Base-by-base conservation (phyloP, 2,888 invertebrate species). In the Lomographa bimaculata region DNA sequence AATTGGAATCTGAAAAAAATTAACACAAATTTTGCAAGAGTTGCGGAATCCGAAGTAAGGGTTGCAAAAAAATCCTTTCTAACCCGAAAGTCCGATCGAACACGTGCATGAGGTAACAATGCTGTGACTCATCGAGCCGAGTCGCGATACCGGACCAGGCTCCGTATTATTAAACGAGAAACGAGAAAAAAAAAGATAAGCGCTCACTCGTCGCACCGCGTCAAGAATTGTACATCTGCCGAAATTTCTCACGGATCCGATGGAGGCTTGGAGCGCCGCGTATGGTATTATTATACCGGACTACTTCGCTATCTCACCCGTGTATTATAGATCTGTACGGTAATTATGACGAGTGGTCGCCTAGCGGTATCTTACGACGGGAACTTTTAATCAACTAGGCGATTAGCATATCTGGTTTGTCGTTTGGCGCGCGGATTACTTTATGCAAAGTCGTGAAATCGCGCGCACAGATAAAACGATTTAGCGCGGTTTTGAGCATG, bases 211-310 rank as follows among this genome's bases (percentile, higher is more conserved):
- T 78, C 79, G 81, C 71, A 74, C 77, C 74, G 78, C 79, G 79
- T 81, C 82, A 83, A 86, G 84, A 86, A 87, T 86, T 87, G 87
- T 85, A 87, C 89, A 89, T 89, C 89, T 89, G 89, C 89, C 89
- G 82, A 87, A 89, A 89, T 74, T 89, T 89, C 89, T 89, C 89
- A 89, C 89, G 89, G 82, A 70, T 79, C 76, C 72, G 68, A 65
- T 66, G 63, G 20, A 24, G 29, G 21, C 41, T 47, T 39, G 60
- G 30, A 57, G 64, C 64, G 66, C 66, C 71, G 61, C 65, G 75
- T 73, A 75, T 76, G 77, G 78, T 84, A 83, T 85, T 86, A 87
- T 86, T 83, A 83, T 12, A 32, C 69, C 67, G 75, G 75, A 71
- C 77, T 66, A 75, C 72, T 76, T 67, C 57, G 71, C 75, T 77